Evolutionary conservation across 2,113 vertebrate genomes (phyloP).

Genomic region (Megaptera novaeangliae): DNA sequence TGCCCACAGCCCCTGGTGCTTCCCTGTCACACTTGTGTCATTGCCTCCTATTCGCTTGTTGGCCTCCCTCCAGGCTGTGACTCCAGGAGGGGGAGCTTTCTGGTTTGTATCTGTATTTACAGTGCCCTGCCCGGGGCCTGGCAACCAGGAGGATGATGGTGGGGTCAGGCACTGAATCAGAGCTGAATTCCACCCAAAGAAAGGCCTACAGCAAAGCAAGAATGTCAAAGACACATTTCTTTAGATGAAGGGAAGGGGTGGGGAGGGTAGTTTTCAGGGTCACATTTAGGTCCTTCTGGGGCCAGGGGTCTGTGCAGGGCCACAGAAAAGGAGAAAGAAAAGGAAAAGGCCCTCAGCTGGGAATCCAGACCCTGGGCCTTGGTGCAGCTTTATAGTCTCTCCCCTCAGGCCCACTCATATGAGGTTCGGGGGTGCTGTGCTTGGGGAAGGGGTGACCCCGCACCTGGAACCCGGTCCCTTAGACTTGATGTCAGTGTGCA

Average conservation of each 20-base stretch:
- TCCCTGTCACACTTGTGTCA: neutral
- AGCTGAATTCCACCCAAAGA: neutral
- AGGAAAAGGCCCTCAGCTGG: neutral
- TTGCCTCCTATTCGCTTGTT: neutral
- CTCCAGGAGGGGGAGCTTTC: neutral
- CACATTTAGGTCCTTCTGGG: neutral
- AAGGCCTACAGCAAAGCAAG: neutral
- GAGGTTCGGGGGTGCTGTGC: neutral
- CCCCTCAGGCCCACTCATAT: too few species aligned
- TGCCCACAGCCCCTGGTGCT: rapidly evolving
- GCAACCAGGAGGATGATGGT: neutral
- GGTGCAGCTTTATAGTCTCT: rapidly evolving
- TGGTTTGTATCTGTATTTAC: neutral
- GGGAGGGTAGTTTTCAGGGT: neutral
- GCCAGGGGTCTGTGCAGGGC: neutral
- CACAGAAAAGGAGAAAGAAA: neutral
- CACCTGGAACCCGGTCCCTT: neutral
- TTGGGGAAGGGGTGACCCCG: rapidly evolving
- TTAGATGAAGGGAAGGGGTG: neutral
- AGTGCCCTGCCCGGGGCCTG: neutral
- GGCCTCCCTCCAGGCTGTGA: neutral
- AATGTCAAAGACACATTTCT: neutral
- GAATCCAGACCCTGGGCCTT: neutral
- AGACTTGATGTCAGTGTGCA: rapidly evolving
- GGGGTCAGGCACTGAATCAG: neutral